Conservation (phyloP, 2,888 invertebrate genomes). For the Macrosiphum euphorbiae region DNA sequence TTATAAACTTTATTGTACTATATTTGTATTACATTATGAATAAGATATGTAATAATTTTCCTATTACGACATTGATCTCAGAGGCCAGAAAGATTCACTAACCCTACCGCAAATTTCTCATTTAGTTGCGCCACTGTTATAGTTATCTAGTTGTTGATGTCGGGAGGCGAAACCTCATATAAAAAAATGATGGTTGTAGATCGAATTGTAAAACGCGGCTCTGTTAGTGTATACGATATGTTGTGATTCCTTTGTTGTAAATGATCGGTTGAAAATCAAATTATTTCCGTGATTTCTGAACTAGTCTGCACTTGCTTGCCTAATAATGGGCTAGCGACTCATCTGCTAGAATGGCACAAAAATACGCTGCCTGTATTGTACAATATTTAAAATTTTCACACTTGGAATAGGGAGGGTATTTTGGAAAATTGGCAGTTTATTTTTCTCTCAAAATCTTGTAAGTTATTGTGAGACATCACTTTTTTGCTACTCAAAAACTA, state of each 20-base stretch:
- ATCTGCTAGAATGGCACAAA: background rate
- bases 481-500: no score
- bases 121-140: background rate
- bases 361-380: background rate
- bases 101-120: background rate
- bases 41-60: background rate
- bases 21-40: background rate
- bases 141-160: background rate
- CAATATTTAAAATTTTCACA: background rate
- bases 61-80: background rate
- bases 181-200: background rate
- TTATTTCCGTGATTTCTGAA: constrained; percentile 1
- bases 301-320: background rate
- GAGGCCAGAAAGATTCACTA: background rate
- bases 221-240: background rate
- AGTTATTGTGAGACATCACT: no score
- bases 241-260: background rate
- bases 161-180: background rate
- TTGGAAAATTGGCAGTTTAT: background rate
- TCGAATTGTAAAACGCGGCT: no score
- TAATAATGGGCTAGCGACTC: background rate
- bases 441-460: no score
- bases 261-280: background rate
- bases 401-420: background rate
- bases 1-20: background rate